These are phyloP conservation scores for Cassiopea xamachana DNA, from an alignment of 30 jellyfish, hydroid and myxozoan species.

Conservation along the genomic window DNA sequence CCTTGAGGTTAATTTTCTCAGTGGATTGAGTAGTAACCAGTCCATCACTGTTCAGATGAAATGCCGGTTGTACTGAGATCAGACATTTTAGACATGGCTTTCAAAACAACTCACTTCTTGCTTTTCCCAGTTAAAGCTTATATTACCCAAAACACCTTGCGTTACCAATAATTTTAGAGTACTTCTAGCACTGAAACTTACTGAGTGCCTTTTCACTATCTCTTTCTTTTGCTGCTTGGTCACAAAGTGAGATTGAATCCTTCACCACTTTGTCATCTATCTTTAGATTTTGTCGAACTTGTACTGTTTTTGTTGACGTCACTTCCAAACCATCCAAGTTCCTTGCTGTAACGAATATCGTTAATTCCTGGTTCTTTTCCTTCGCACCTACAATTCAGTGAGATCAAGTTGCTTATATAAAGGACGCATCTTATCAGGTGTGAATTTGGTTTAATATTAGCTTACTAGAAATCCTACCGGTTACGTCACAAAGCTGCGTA, in stretches of 20 bases:
- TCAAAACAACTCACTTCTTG: no score
- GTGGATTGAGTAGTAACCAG: no score
- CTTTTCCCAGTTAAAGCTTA: no score
- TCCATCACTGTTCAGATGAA: no score
- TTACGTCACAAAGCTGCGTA: no score
- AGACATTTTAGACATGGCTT: no score
- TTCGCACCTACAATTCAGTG: neutral
- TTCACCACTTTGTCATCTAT: slow-evolving; percentile 11
- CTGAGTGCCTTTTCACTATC: slow-evolving; percentile 46
- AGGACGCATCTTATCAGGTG: neutral
- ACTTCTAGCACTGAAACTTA: neutral
- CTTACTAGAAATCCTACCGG: no score
- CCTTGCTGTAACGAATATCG: slow-evolving; percentile 31
- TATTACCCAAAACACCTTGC: no score
- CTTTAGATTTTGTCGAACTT: neutral
- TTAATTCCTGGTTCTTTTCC: neutral
- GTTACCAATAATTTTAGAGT: no score
- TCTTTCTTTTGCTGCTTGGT: slow-evolving; percentile 13
- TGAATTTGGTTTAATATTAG: no score
- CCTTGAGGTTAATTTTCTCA: no score
- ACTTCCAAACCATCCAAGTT: slow-evolving; percentile 37
- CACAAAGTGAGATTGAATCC: slow-evolving; percentile 8
- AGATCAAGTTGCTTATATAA: neutral
- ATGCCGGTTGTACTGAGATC: no score
- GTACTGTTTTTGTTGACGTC: neutral